Evolutionary conservation across 1,140 invertebrate species (phyloP).

Genomic region (Bombus pascuorum): DNA sequence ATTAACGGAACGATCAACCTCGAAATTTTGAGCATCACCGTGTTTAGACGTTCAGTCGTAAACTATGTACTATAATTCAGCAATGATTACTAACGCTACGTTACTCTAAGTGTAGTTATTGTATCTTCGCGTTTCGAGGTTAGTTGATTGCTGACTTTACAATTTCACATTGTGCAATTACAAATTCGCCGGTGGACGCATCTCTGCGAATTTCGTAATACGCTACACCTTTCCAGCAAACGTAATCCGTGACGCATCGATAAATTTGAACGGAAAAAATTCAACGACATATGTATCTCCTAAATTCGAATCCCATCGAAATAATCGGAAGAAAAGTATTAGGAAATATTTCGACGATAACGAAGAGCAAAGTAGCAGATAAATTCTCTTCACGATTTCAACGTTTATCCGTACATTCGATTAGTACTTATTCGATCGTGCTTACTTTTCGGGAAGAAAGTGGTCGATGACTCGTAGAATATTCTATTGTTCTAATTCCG

Average conservation of each 20-base stretch:
- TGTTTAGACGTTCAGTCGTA: background rate
- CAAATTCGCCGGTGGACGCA: background rate
- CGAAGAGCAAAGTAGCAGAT: background rate
- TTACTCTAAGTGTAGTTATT: background rate
- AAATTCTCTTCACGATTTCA: background rate
- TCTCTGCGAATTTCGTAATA: background rate
- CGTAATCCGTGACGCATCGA: background rate
- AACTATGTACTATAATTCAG: background rate
- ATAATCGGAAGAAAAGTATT: background rate
- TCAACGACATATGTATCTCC: background rate
- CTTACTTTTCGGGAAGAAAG: background rate
- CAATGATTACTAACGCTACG: background rate
- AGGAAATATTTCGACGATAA: background rate
- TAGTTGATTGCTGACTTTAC: conserved; percentile 17
- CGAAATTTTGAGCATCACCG: background rate
- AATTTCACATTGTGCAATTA: conserved; percentile 1
- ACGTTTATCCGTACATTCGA: no score
- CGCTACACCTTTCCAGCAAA: background rate
- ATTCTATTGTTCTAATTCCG: background rate
- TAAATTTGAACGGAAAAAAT: background rate
- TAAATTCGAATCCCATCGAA: background rate
- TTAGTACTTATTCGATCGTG: background rate
- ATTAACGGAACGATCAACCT: background rate
- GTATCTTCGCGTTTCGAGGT: conserved; percentile 15
- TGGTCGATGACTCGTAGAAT: background rate